Percentiles rank a stretch among this genome's conserved stretches.
These are phyloP conservation scores for Cylas formicarius DNA, from an alignment of 1,140 invertebrate species.

Conservation along the genomic window DNA sequence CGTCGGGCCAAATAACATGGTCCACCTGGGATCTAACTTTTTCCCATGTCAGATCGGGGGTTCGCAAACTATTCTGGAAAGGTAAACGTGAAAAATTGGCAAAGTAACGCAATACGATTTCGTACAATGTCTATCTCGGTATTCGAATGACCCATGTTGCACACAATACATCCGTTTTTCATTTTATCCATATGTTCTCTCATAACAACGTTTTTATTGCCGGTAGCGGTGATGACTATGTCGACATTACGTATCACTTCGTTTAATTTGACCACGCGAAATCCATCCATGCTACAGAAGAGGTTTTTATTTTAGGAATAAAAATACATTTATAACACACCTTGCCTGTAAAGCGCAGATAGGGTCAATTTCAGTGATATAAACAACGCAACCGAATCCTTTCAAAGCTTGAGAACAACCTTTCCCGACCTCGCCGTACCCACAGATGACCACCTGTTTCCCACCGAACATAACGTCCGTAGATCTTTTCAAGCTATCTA, in stretches of 20 bases:
- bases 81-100: constrained; percentile 18
- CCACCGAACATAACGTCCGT: constrained; percentile 98
- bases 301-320: constrained; percentile 7
- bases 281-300: constrained; percentile 86
- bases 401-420: constrained; percentile 93
- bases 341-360: constrained; percentile 96
- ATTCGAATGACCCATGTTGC: constrained; percentile 98
- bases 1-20: constrained; percentile 93
- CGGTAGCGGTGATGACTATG: constrained; percentile 91
- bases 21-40: constrained; percentile 95
- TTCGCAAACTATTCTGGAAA: constrained; percentile 79
- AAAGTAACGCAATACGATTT: constrained; percentile 26
- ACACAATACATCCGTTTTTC: constrained; percentile 94
- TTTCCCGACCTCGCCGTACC: constrained; percentile 97
- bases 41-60: constrained; percentile 94
- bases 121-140: constrained; percentile 95
- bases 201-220: constrained; percentile 94
- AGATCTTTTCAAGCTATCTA: constrained; percentile 86
- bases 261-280: constrained; percentile 88
- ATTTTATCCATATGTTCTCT: constrained; percentile 94
- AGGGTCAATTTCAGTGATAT: constrained; percentile 96
- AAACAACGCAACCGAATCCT: constrained; percentile 88
- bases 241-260: constrained; percentile 92
- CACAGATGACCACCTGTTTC: constrained; percentile 93
- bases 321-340: constrained; percentile 44